These are phyloP conservation scores for Rhynchonema sp. DNA, from an alignment of 2,888 invertebrate genomes.

Conservation along the genomic window DNA sequence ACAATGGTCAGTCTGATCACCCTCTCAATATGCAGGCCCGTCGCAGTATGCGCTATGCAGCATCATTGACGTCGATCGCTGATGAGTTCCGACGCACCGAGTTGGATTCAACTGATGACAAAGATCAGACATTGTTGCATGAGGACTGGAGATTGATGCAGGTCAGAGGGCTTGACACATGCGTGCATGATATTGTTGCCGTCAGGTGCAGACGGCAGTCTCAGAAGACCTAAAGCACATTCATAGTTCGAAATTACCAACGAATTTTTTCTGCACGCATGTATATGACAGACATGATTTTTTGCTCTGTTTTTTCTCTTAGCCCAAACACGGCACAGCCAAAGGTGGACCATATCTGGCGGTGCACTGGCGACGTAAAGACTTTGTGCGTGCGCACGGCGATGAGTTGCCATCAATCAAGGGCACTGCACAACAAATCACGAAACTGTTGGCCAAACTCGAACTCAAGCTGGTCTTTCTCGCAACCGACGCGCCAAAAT, in stretches of 20 bases:
- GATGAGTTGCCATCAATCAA: conserved; percentile 56
- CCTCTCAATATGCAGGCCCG: conserved; percentile 23
- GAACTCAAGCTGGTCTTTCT: conserved; percentile 49
- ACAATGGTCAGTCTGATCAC: not conserved
- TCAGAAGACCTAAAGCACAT: no score
- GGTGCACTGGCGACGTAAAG: conserved; percentile 66
- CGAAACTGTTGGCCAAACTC: conserved; percentile 39
- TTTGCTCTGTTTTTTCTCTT: not conserved
- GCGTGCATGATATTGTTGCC: no score
- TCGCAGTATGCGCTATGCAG: conserved; percentile 72
- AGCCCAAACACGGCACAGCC: conserved; percentile 20
- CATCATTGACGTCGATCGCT: conserved; percentile 46
- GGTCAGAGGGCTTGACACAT: no score
- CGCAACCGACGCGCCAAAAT: conserved; percentile 52
- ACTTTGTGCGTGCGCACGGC: conserved; percentile 56
- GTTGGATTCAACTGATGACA: conserved; percentile 44
- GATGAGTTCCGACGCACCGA: conserved; percentile 43
- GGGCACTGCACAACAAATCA: conserved; percentile 54
- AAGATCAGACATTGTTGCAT: conserved; percentile 42
- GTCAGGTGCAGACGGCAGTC: no score
- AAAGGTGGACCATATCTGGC: conserved; percentile 49
- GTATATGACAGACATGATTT: no score
- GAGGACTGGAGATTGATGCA: conserved; percentile 44
- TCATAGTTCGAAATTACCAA: no score
- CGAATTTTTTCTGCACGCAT: no score